phyloP scores from a whole-genome alignment of 1,140 invertebrate genomes.

The Sinonovacula constricta region DNA sequence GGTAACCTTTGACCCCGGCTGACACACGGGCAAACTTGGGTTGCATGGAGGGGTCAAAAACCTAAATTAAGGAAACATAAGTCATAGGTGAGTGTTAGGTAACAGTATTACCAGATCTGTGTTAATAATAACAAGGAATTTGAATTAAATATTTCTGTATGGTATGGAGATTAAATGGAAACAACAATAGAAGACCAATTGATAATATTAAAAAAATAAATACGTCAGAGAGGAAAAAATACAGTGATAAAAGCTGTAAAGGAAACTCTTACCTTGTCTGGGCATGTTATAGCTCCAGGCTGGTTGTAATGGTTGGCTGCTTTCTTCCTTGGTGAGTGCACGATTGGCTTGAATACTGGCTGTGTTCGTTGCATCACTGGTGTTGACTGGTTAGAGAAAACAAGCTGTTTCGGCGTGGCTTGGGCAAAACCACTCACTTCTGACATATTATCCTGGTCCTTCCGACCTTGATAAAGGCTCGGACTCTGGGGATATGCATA shows the following conservation, averaged over 20 bases:
- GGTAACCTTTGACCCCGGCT: constrained; percentile 88
- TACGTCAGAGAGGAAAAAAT: neutral
- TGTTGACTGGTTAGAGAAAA: constrained; percentile 53
- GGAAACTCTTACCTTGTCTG: constrained; percentile 20
- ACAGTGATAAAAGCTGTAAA: too few relatives aligned
- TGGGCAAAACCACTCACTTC: constrained; percentile 44
- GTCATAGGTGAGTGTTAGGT: neutral
- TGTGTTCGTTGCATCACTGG: constrained; percentile 15
- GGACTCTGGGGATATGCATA: constrained; percentile 40
- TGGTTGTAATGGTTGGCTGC: neutral
- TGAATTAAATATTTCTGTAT: too few relatives aligned
- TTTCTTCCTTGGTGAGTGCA: constrained; percentile 39
- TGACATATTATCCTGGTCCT: constrained; percentile 45
- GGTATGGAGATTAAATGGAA: too few relatives aligned
- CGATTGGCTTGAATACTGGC: constrained; percentile 33
- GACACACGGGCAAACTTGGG: constrained; percentile 81
- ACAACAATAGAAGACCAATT: too few relatives aligned
- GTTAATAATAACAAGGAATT: too few relatives aligned
- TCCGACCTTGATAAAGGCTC: constrained; percentile 34
- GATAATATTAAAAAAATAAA: too few relatives aligned
- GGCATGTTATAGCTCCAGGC: neutral
- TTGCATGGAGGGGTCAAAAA: constrained; percentile 65
- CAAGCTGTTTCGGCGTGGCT: constrained; percentile 42
- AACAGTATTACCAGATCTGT: neutral
- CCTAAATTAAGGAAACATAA: constrained; percentile 53